Conservation (phyloP, 2,888 invertebrate genomes). For the Drosophila infuscata region DNA sequence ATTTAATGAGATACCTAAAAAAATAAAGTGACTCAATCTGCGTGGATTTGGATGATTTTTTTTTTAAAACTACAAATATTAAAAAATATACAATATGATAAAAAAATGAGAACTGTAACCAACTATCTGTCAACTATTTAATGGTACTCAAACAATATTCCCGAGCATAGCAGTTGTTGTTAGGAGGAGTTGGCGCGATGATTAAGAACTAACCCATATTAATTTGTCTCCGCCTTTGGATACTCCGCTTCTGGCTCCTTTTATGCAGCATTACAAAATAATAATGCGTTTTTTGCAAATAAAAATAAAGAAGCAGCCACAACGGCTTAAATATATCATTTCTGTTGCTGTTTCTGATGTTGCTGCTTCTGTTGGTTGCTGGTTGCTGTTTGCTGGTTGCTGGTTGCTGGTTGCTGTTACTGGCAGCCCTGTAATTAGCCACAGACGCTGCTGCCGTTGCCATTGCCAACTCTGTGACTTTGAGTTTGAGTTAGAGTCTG, state of each 20-base stretch:
- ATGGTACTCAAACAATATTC: not conserved
- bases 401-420: conserved; percentile 42
- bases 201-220: conserved; percentile 20
- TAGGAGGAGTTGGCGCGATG: conserved; percentile 1
- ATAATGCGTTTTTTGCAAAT: conserved; percentile 49
- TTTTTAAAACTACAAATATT: not conserved
- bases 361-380: conserved; percentile 44
- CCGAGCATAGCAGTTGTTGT: not conserved
- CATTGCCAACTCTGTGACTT: conserved; percentile 64
- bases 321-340: conserved; percentile 70
- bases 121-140: not conserved
- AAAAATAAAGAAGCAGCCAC: conserved; percentile 44
- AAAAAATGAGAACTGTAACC: not conserved
- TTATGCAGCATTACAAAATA: conserved; percentile 30
- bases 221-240: conserved; percentile 20
- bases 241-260: conserved; percentile 20
- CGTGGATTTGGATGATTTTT: not conserved
- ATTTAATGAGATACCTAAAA: not conserved
- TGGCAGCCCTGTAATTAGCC: conserved; percentile 80
- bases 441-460: conserved; percentile 65
- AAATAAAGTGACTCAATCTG: not conserved
- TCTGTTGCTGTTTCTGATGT: conserved; percentile 58
- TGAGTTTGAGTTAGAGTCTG: conserved; percentile 30
- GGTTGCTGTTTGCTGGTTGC: conserved; percentile 36
- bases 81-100: not conserved